These are phyloP conservation scores for Chloroclystis v-ata DNA, from an alignment of 2,888 invertebrate genomes.

Conservation along the genomic window DNA sequence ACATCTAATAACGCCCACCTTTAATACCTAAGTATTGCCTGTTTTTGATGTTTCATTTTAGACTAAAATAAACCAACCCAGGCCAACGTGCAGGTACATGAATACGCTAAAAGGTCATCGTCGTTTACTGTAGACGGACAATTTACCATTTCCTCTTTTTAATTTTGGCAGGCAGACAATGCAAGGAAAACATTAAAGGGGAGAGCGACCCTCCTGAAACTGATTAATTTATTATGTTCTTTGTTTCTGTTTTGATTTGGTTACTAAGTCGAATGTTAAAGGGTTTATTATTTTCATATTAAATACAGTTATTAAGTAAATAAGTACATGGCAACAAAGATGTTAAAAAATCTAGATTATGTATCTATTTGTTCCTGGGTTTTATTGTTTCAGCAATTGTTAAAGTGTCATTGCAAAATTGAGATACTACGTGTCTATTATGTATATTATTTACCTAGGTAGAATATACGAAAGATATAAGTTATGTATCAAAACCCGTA, in stretches of 20 bases:
- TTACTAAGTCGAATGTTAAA: conserved; percentile 29
- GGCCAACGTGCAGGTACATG: conserved; percentile 5
- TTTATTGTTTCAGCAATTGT: too few species aligned
- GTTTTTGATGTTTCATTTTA: background rate
- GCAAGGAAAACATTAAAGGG: conserved; percentile 74
- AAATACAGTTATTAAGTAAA: too few species aligned
- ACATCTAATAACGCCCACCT: too few species aligned
- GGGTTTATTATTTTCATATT: conserved; percentile 12
- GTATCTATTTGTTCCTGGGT: too few species aligned
- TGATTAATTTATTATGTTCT: conserved; percentile 77
- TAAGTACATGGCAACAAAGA: too few species aligned
- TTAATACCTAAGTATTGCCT: too few species aligned
- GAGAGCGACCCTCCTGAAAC: conserved; percentile 63
- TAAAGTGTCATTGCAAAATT: too few species aligned
- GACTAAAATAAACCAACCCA: conserved; percentile 3
- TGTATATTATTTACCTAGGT: background rate
- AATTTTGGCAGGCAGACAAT: conserved; percentile 73
- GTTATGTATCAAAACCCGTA: conserved; percentile 73
- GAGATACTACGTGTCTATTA: too few species aligned
- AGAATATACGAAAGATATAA: conserved; percentile 46
- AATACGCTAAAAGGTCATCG: conserved; percentile 49
- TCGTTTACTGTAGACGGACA: conserved; percentile 56
- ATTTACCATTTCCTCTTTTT: conserved; percentile 70
- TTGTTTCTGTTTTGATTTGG: conserved; percentile 73
- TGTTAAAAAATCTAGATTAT: too few species aligned